Conservation (phyloP, 2,113 vertebrate species). For the Oryzias celebensis region DNA sequence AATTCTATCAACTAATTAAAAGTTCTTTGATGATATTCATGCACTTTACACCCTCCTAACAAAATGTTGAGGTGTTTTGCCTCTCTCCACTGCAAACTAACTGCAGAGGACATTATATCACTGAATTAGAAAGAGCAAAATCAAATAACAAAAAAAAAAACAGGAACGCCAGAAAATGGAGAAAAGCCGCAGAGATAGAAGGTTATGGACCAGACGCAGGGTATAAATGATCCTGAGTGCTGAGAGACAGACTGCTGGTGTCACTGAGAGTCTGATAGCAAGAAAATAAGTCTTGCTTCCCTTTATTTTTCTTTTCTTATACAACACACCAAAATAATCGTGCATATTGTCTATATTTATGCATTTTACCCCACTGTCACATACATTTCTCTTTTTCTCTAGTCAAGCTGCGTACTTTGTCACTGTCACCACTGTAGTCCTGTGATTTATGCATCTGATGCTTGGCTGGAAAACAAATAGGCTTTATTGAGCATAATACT, state of each 20-base stretch:
- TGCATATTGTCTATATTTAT: neutral
- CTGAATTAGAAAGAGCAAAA: slow-evolving; percentile 25
- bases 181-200: slow-evolving; percentile 46
- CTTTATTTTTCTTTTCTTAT: slow-evolving; percentile 4
- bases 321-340: slow-evolving; percentile 5
- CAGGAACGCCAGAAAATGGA: slow-evolving; percentile 23
- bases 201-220: slow-evolving; percentile 50
- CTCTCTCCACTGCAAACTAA: slow-evolving; percentile 56
- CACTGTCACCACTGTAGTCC: neutral
- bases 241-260: slow-evolving; percentile 24
- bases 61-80: slow-evolving; percentile 36
- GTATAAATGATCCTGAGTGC: slow-evolving; percentile 45
- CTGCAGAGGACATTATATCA: slow-evolving; percentile 54
- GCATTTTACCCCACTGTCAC: slow-evolving; percentile 1
- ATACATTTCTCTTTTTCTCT: neutral
- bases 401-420: neutral
- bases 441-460: slow-evolving; percentile 31
- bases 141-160: slow-evolving; percentile 15
- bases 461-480: slow-evolving; percentile 7
- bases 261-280: slow-evolving; percentile 21
- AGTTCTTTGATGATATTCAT: neutral
- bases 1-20: too few species aligned
- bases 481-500: slow-evolving; percentile 8
- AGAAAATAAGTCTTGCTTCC: slow-evolving; percentile 6
- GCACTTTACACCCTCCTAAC: slow-evolving; percentile 17